Conservation (phyloP, 2,113 vertebrate species). For the Sigmodon hispidus region DNA sequence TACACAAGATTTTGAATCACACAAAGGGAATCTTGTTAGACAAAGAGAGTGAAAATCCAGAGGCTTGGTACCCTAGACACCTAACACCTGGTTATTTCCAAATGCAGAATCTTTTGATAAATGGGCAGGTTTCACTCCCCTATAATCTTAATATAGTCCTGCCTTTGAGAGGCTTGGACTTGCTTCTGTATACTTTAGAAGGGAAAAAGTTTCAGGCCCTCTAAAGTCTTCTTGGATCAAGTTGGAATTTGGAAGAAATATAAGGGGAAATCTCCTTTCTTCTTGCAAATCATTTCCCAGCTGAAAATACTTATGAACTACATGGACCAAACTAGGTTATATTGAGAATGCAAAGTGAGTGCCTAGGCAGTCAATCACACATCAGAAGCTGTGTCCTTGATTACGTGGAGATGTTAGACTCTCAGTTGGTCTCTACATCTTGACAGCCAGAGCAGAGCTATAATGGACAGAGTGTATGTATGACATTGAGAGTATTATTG, state of each 20-base stretch:
- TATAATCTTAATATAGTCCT: background rate
- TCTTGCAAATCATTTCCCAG: background rate
- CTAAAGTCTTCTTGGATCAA: background rate
- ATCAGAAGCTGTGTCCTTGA: background rate
- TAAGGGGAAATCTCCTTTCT: background rate
- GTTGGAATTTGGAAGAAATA: constrained; percentile 1
- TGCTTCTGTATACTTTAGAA: background rate
- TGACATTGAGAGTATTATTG: background rate
- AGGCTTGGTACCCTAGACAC: background rate
- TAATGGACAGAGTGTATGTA: background rate
- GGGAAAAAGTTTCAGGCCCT: background rate
- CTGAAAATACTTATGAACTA: constrained; percentile 30
- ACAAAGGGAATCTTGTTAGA: constrained; percentile 1
- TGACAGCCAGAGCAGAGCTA: background rate
- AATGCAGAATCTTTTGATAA: constrained; percentile 16
- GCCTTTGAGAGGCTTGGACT: background rate
- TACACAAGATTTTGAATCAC: background rate
- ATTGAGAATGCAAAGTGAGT: background rate
- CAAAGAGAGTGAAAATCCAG: background rate
- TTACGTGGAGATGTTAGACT: background rate
- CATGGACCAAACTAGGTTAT: background rate
- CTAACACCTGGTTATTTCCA: constrained; percentile 9
- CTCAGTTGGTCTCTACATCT: background rate
- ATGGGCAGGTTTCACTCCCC: background rate
- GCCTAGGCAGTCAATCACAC: background rate